Base-by-base conservation (phyloP, 2,888 invertebrate genomes). In the Crocallis elinguaria region DNA sequence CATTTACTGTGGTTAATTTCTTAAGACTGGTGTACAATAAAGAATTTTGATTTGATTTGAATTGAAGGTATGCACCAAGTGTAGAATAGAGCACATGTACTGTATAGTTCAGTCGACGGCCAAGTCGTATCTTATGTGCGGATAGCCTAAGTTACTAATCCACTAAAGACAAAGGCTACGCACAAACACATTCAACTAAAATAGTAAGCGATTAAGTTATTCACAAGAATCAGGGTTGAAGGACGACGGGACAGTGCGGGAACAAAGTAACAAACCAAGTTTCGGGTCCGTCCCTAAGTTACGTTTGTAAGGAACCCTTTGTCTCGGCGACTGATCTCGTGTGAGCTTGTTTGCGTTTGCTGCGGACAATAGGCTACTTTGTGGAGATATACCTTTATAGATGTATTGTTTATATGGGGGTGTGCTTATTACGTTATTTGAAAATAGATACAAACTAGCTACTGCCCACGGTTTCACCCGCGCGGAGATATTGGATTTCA, bases 241-340 rank as follows among this genome's bases (percentile, higher is more conserved):
- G 41, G 56, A 41, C 39, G 77, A 23, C 37, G 37, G 44, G 30
- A 25, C 37, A 77, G 77, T 66, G 66, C 52, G 71, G 68, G 63
- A 70, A 73, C 77, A 73, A 78, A 72, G 69, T 64, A 72, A 75
- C 78, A 75, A 79, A 73, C 74, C 70, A 87, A 88, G 88, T 88
- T 87, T 83, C 58, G 80, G 79, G 82, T 73, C 74, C 79, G 81
- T 81, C 86, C 86, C 85, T 82, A 88, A 88, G 86, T 88, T 87
- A 87, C 78, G 73, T 76, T 75, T 78, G 77, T 77, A 70, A 79
- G 75, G 75, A 75, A 64, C 62, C 61, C 60, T 64, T 77, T 78
- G 77, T 79, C 72, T 68, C 78, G 73, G 69, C 72, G 79, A 71
- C 71, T 80, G 79, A 77, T 79, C 79, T 73, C 64, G 70, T 66